Conservation (phyloP, 2,888 invertebrate genomes). For the Pseudeuparius sepicola region DNA sequence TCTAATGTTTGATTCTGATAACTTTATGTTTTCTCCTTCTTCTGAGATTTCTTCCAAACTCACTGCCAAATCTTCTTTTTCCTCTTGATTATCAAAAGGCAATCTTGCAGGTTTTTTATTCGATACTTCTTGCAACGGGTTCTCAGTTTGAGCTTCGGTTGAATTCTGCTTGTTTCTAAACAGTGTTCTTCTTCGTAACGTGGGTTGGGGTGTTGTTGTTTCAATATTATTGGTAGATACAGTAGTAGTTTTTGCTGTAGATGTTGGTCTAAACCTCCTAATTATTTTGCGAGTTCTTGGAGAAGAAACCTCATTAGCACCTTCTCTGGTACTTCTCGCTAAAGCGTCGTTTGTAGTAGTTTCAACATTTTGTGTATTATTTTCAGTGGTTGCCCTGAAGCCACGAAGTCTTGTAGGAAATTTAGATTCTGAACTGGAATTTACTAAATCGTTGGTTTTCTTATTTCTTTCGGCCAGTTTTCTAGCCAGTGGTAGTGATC, state of each 20-base stretch:
- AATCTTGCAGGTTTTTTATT: slow-evolving; percentile 13
- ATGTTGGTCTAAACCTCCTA: slow-evolving; percentile 26
- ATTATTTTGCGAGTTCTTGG: slow-evolving; percentile 26
- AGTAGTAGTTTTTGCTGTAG: slow-evolving; percentile 12
- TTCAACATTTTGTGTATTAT: too few relatives aligned
- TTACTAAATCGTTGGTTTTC: slow-evolving; percentile 21
- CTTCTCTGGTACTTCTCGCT: slow-evolving; percentile 5
- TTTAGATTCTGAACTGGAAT: slow-evolving; percentile 21
- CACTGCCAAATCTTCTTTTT: slow-evolving; percentile 22
- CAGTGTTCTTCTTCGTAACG: slow-evolving; percentile 15
- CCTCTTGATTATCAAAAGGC: slow-evolving; percentile 14
- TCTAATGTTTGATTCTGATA: slow-evolving; percentile 38
- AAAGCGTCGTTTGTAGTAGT: not conserved
- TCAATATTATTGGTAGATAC: slow-evolving; percentile 5
- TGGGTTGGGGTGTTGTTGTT: slow-evolving; percentile 13
- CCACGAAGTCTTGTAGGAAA: slow-evolving; percentile 17
- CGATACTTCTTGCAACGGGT: slow-evolving; percentile 13
- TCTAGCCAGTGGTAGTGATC: slow-evolving; percentile 22
- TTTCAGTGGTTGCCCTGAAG: slow-evolving; percentile 20
- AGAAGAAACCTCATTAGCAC: too few relatives aligned
- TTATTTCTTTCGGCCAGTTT: slow-evolving; percentile 19
- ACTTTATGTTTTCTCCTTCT: slow-evolving; percentile 38
- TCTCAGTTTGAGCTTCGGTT: slow-evolving; percentile 9
- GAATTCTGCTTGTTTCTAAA: slow-evolving; percentile 14
- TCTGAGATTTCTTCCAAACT: slow-evolving; percentile 24